Conservation (phyloP, 2,797 vertebrate genomes). For the Arctocebus calabarensis region DNA sequence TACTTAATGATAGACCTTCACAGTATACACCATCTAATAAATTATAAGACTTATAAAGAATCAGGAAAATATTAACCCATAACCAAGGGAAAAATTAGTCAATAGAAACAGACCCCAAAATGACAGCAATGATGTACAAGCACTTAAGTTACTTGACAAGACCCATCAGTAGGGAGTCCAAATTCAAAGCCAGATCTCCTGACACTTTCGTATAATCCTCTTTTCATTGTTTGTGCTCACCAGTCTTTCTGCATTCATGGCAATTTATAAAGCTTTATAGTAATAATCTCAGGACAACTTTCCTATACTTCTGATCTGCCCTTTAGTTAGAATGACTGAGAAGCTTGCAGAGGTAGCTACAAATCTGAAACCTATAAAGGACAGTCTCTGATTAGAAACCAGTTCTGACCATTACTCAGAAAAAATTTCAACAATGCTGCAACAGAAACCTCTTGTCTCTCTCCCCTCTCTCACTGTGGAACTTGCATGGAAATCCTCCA, state of each 20-base stretch:
- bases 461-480: fast-evolving
- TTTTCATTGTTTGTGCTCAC: background rate
- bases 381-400: background rate
- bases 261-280: background rate
- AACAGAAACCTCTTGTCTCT: background rate
- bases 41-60: constrained; percentile 41
- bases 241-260: background rate
- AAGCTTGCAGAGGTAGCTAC: background rate
- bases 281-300: background rate
- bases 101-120: constrained; percentile 57
- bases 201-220: background rate
- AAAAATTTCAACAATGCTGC: background rate
- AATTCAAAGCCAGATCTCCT: constrained; percentile 10
- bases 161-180: background rate
- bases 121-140: background rate
- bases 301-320: background rate
- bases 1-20: background rate
- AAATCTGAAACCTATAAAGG: background rate
- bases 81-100: constrained; percentile 57
- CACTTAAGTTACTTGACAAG: background rate
- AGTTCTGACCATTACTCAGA: background rate
- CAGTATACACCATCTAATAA: constrained; percentile 16
- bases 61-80: background rate
- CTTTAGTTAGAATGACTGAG: background rate
- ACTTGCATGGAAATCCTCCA: background rate